These are phyloP conservation scores for Anguilla marmorata DNA, from an alignment of 2,797 vertebrate species.

Conservation along the genomic window DNA sequence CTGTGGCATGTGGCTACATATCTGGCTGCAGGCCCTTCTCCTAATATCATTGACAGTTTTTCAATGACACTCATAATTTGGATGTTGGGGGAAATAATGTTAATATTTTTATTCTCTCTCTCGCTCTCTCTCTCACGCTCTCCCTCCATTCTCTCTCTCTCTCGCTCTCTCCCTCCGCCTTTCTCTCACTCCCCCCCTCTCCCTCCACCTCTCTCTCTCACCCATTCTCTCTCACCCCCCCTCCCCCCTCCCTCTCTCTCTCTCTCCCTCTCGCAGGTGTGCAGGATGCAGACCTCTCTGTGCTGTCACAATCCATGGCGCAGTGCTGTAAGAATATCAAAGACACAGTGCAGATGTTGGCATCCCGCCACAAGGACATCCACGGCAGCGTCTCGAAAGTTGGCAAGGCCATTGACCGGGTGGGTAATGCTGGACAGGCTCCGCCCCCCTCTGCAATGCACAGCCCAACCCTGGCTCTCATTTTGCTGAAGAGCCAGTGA, in stretches of 20 bases:
- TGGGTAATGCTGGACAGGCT: constrained; percentile 53
- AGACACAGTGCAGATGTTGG: constrained; percentile 87
- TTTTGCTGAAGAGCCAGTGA: background rate
- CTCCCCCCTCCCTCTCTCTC: background rate
- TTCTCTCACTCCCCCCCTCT: background rate
- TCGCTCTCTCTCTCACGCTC: background rate
- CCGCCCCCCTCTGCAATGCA: background rate
- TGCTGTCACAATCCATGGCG: constrained; percentile 84
- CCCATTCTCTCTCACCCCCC: background rate
- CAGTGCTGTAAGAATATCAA: constrained; percentile 91
- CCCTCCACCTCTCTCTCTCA: background rate
- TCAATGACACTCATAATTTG: too few species aligned
- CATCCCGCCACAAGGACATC: constrained; percentile 88
- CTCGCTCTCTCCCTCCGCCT: background rate
- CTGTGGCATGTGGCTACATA: too few species aligned
- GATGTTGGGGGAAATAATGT: too few species aligned
- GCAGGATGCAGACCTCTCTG: constrained; percentile 81
- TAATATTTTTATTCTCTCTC: background rate
- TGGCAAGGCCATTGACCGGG: constrained; percentile 89
- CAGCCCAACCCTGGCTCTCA: background rate
- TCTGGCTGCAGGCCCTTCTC: too few species aligned
- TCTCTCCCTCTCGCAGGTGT: constrained; percentile 67
- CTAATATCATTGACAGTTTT: too few species aligned
- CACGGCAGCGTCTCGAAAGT: constrained; percentile 90
- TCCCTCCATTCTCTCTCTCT: background rate